Conservation (phyloP, 2,888 invertebrate genomes). For the Antheraea yamamai region DNA sequence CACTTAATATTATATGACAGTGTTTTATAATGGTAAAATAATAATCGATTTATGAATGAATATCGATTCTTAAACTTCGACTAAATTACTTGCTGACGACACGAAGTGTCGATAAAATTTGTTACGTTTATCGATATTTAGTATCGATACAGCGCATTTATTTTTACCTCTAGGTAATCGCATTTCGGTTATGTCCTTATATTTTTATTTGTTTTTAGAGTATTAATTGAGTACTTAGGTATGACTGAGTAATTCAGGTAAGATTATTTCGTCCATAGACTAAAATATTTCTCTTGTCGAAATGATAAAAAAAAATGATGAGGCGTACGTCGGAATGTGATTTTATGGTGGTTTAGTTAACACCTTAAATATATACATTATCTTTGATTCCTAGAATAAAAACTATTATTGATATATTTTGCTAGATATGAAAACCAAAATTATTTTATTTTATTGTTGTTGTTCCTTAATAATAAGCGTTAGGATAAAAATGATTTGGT, state of each 20-base stretch:
- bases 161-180: neutral
- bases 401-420: constrained; percentile 2
- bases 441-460: neutral
- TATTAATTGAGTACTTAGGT: constrained; percentile 19
- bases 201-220: neutral
- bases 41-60: neutral
- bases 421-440: constrained; percentile 19
- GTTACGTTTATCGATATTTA: constrained; percentile 13
- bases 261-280: constrained; percentile 14
- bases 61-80: constrained; percentile 3
- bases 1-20: neutral
- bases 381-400: constrained; percentile 6
- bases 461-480: neutral
- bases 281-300: constrained; percentile 3
- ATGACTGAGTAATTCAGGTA: constrained; percentile 4
- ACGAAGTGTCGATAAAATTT: constrained; percentile 4
- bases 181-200: neutral
- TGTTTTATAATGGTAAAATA: neutral
- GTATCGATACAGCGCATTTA: constrained; percentile 8
- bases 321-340: neutral
- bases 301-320: neutral
- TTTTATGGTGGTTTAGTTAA: neutral
- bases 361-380: neutral
- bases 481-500: neutral
- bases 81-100: neutral